A percentile compares a stretch with the other conserved stretches of the same genome.
These are phyloP conservation scores for Rotaria macrura DNA, from an alignment of 2,888 invertebrate genomes.

Conservation along the genomic window DNA sequence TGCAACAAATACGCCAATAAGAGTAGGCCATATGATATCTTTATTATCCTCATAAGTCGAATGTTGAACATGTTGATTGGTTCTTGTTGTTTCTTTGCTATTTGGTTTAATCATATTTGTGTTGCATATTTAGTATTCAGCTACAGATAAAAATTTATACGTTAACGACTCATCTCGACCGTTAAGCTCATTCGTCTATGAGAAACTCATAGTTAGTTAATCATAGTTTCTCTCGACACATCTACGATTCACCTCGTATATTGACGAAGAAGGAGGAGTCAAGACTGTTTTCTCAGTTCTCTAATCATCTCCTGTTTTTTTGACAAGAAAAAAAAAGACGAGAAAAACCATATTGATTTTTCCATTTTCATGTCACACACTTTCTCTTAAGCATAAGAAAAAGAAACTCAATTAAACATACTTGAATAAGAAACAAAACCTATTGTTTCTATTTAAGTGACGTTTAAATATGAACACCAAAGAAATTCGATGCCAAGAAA, in stretches of 20 bases:
- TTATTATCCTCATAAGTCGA: neutral
- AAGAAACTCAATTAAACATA: neutral
- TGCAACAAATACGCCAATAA: conserved; percentile 2
- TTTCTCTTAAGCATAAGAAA: neutral
- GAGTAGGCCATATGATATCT: neutral
- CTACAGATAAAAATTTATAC: neutral
- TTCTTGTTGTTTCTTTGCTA: neutral
- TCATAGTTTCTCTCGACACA: neutral
- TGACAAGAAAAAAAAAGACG: neutral
- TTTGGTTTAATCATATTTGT: neutral
- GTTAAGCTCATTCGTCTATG: neutral
- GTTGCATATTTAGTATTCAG: neutral
- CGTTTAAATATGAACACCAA: neutral
- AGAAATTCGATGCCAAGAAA: too few relatives aligned
- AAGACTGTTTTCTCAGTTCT: neutral
- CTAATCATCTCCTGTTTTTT: neutral
- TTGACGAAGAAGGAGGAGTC: neutral
- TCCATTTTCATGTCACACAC: neutral
- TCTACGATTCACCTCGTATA: too few relatives aligned
- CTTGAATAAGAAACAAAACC: neutral
- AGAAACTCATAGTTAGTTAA: neutral
- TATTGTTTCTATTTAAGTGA: neutral
- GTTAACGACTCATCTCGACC: neutral
- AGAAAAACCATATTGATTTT: neutral
- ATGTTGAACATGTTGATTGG: neutral